Base-by-base conservation (phyloP, 64 coral and sea anemone species). In the Dendrophyllia cribrosa region DNA sequence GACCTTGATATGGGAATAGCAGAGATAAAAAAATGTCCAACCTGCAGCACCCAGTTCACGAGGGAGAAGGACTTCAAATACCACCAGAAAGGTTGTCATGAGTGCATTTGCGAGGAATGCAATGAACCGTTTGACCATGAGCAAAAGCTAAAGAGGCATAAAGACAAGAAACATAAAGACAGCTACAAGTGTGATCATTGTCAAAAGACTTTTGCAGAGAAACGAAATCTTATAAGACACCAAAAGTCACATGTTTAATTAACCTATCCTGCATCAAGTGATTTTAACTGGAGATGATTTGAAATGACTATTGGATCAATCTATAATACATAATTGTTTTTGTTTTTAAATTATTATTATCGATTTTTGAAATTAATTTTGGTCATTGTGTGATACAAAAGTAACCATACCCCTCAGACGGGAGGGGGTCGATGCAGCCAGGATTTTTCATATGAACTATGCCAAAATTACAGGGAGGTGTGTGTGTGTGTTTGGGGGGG, bases 91-190 rank as follows among this genome's bases (percentile, higher is more conserved):
- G 88, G 51, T 50, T 90, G 88, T 51, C 60, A 80, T 64, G 56
- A 67, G 66, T 90, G 76, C 66, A 59, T 24, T 52, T 90, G 88
- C 51, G 65, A 90, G 81, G 73, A 90, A 44, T 89, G 88, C 60
- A 78, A 78, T 63, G 51, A 79, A 59, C 59, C 73, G 43, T 88
- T 88, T 66, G 74, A 89, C 60, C 88, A 89, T 47, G 59, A 88
- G 19, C 48, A 88, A 55, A 88, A 88, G 72, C 70, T 89, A 89
- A 80, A 90, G 81, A 79, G 88, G 64, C 76, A 90, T 73, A 90
- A 79, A 34, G 43, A 90, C 60, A 68, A 79, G 59, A 79, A 90
- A 75, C 88, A 81, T 65, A 81, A 47, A 43, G 58, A 77, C 20
- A 79, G 60, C 63, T 90, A 62, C 44, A 79, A 90, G 51, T 80